phyloP scores from a whole-genome alignment of 2,888 invertebrate species.

The Caenorhabditis parvicauda region DNA sequence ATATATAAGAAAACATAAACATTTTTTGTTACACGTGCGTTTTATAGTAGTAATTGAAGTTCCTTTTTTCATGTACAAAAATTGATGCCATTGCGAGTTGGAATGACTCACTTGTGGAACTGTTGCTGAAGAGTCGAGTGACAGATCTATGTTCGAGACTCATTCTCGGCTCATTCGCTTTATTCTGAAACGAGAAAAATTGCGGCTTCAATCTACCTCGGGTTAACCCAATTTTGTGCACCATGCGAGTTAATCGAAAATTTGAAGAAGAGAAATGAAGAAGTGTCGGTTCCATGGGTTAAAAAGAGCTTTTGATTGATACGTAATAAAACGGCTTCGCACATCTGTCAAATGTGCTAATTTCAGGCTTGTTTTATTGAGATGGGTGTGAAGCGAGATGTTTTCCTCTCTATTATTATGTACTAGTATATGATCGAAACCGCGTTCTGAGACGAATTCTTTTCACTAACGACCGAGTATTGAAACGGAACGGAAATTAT shows the following conservation, averaged over 20 bases:
- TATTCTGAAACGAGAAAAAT: conserved; percentile 5
- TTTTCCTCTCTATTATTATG: too few species aligned
- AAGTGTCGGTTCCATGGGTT: conserved; percentile 2
- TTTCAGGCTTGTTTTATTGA: too few species aligned
- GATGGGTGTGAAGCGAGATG: too few species aligned
- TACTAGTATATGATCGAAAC: too few species aligned
- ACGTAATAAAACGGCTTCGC: not conserved
- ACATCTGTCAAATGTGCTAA: too few species aligned
- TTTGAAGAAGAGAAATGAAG: not conserved
- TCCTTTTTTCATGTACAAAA: too few species aligned
- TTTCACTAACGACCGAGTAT: too few species aligned
- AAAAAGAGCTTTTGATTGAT: not conserved
- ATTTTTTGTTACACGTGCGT: too few species aligned
- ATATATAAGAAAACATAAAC: not conserved
- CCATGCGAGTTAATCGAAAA: not conserved
- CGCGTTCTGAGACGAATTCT: too few species aligned
- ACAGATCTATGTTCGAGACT: conserved; percentile 44
- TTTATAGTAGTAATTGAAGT: too few species aligned
- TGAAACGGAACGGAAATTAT: too few species aligned
- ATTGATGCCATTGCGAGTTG: not conserved
- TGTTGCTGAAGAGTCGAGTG: conserved; percentile 42
- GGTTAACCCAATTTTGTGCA: not conserved
- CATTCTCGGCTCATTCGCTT: conserved; percentile 32
- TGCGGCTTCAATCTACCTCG: too few species aligned
- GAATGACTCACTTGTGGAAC: conserved; percentile 27